phyloP scores from a whole-genome alignment of 2,113 vertebrate genomes.

The Prunella himalayana region DNA sequence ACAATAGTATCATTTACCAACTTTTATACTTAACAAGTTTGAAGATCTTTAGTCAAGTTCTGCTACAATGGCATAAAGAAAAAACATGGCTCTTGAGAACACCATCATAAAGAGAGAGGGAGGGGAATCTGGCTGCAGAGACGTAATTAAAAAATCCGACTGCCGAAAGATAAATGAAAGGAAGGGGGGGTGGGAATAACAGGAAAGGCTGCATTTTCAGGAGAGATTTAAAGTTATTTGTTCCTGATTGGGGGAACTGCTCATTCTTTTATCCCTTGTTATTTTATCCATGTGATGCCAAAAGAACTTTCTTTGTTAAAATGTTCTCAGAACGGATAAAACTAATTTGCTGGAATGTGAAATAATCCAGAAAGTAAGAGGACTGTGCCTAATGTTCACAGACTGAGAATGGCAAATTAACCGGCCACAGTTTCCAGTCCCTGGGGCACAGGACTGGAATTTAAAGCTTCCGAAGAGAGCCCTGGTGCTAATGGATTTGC shows the following conservation, averaged over 20 bases:
- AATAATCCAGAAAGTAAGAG: conserved; percentile 77
- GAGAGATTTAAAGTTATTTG: conserved; percentile 70
- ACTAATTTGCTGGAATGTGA: conserved; percentile 77
- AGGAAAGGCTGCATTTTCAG: conserved; percentile 65
- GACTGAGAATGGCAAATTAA: conserved; percentile 66
- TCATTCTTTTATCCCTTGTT: conserved; percentile 68
- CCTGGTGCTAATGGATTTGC: conserved; percentile 69
- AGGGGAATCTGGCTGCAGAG: conserved; percentile 28
- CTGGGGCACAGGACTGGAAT: conserved; percentile 64
- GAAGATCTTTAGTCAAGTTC: conserved; percentile 73
- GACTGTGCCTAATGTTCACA: conserved; percentile 68
- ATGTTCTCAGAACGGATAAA: conserved; percentile 75
- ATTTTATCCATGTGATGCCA: conserved; percentile 71
- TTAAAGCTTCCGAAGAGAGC: conserved; percentile 62
- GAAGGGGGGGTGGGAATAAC: conserved; percentile 30
- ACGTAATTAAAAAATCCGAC: conserved; percentile 62
- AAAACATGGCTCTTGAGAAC: conserved; percentile 49
- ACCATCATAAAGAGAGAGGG: conserved; percentile 21
- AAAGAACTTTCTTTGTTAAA: conserved; percentile 74
- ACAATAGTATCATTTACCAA: conserved; percentile 81
- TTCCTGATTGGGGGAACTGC: conserved; percentile 67
- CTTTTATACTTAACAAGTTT: conserved; percentile 77
- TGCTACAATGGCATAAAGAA: conserved; percentile 67
- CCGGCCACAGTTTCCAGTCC: conserved; percentile 60
- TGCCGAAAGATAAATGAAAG: conserved; percentile 64